Percentiles rank a stretch among this genome's conserved stretches.
Evolutionary conservation across 2,113 vertebrate genomes (phyloP).

Genomic region (Ardeotis arabs): DNA sequence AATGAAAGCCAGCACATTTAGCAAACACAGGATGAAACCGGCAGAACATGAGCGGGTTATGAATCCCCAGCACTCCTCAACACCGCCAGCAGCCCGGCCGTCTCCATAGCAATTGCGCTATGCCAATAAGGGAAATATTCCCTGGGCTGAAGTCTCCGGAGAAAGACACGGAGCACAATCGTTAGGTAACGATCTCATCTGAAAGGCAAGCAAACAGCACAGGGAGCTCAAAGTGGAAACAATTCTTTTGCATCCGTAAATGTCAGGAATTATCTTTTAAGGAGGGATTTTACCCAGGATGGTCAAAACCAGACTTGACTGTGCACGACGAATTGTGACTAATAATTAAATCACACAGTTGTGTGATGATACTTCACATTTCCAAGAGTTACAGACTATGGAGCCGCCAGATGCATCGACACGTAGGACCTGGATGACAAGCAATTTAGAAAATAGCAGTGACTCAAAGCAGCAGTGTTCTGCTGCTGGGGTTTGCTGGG

Average conservation of each 20-base stretch:
- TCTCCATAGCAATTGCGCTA: slow-evolving; percentile 73
- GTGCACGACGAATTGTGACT: not conserved
- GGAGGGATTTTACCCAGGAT: not conserved
- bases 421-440: not conserved
- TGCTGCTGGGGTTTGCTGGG: not conserved
- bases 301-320: not conserved
- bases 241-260: not conserved
- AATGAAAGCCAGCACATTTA: slow-evolving; percentile 14
- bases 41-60: slow-evolving; percentile 14
- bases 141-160: slow-evolving; percentile 44
- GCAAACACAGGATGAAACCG: slow-evolving; percentile 5
- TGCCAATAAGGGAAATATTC: slow-evolving; percentile 53
- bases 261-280: not conserved
- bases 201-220: not conserved
- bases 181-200: slow-evolving; percentile 19
- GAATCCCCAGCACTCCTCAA: slow-evolving; percentile 42
- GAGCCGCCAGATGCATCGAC: not conserved
- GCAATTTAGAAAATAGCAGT: not conserved
- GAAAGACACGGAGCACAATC: not conserved
- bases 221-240: not conserved
- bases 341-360: not conserved
- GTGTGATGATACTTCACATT: too few relatives aligned
- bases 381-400: not conserved
- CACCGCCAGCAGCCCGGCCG: slow-evolving; percentile 9
- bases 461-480: not conserved